Base-by-base conservation (phyloP, 2,888 invertebrate species). In the Pristionchus maxplancki region DNA sequence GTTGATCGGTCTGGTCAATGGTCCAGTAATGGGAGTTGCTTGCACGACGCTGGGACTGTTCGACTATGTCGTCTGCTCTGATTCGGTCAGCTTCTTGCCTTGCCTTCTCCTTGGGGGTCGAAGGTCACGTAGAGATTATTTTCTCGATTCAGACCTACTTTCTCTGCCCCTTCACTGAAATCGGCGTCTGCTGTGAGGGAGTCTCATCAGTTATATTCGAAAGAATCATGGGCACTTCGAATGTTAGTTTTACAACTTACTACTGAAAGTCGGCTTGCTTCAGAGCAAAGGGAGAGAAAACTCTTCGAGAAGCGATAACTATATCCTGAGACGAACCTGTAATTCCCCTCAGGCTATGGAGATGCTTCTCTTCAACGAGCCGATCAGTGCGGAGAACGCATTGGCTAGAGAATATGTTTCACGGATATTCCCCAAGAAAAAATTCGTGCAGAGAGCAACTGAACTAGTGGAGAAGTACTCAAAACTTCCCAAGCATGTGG, bases 1-100 rank as follows among this genome's bases (percentile, higher is more conserved):
- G 48, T 95, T 99, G 50, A 96, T 98, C 90, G 97, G 97, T n/a
- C 95, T 98, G 88, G 97, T 98, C 0, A 98, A 98, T 96, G 98
- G 98, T 0, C 98, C 98, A 64, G 97, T 98, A n/a, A 96, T 98
- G 91, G 98, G 98, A n/a, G 96, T 98, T 91, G 97, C 97, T 62
- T 97, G 97, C 5, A 98, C 98, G 0, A 96, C 97, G 20, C 95
- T 97, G 86, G 97, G 97, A 0, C 95, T 98, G 0, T 97, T 97
- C 95, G 98, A 99, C 96, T 96, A 97, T 87, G 97, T 97, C 8
- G 97, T 97, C 96, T 97, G 97, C 87, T 96, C 96, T n/a, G 97
- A 97, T 92, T 96, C 96, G 95, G 97, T 97, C 50, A 58, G n/a
- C 24, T 58, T n/a, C n/a, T 58, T n/a, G 20, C n/a, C n/a, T n/a